Conservation (phyloP, 2,113 vertebrate species). For the Grantiella picta region DNA sequence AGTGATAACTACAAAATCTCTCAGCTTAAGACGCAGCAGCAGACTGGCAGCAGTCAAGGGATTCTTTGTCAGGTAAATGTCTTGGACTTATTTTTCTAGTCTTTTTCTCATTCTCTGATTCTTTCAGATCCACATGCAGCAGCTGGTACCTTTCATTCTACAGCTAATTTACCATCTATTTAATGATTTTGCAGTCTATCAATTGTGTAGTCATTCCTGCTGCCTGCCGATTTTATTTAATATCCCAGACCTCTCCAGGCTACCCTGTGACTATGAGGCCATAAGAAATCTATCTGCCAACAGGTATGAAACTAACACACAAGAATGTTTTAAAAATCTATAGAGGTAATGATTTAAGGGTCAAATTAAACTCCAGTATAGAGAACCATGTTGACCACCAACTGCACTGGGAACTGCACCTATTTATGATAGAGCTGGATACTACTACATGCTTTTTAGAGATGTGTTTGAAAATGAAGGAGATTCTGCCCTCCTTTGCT, state of each 20-base stretch:
- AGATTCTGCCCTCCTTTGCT: not conserved
- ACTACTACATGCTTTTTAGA: not conserved
- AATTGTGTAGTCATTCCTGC: not conserved
- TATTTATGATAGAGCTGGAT: not conserved
- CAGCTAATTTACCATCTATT: not conserved
- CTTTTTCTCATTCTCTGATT: not conserved
- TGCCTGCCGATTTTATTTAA: not conserved
- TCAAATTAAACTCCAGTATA: not conserved
- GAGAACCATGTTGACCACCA: not conserved
- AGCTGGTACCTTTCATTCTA: slow-evolving; percentile 14
- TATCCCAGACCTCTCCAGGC: not conserved
- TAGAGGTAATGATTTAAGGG: not conserved
- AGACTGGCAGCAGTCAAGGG: not conserved
- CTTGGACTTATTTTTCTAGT: not conserved
- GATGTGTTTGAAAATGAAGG: not conserved
- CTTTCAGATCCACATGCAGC: not conserved
- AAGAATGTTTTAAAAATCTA: not conserved
- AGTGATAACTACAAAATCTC: not conserved
- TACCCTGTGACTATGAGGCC: not conserved
- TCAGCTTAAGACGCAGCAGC: not conserved
- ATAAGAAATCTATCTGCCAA: slow-evolving; percentile 34
- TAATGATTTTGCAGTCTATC: slow-evolving; percentile 11
- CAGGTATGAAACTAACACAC: not conserved
- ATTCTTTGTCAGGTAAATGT: not conserved
- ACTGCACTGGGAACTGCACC: not conserved